phyloP scores from a whole-genome alignment of 37 sponge, comb jelly and placozoan genomes.

The Halisarca cf. caerulea region DNA sequence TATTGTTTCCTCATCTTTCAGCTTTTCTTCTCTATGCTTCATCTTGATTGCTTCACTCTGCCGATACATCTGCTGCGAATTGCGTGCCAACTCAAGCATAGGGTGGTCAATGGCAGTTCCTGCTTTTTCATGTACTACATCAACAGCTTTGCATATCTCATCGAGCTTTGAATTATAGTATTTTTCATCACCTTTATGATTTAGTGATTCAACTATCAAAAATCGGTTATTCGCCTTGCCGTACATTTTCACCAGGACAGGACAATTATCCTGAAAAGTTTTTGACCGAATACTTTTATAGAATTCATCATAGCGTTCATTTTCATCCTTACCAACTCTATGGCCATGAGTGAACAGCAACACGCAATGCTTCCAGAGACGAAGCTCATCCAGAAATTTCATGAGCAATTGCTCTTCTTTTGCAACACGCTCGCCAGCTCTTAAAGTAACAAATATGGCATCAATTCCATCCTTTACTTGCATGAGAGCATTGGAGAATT shows the following conservation, averaged over 20 bases:
- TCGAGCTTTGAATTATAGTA: not conserved
- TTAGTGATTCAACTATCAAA: conserved; percentile 9
- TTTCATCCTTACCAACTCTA: not conserved
- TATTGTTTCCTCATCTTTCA: too few relatives aligned
- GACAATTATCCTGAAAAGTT: not conserved
- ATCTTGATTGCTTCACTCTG: too few relatives aligned
- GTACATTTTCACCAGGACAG: not conserved
- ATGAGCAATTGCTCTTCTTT: not conserved
- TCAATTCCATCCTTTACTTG: not conserved
- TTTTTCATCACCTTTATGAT: not conserved
- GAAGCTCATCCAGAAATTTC: not conserved
- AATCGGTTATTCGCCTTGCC: not conserved
- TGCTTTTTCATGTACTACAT: too few relatives aligned
- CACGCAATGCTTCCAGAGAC: conserved; percentile 6
- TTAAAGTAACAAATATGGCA: conserved; percentile 1
- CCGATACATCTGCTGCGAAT: too few relatives aligned
- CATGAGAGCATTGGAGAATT: not conserved
- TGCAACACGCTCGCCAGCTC: not conserved
- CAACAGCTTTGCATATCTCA: conserved; percentile 4
- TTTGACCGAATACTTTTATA: not conserved
- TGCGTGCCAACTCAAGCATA: too few relatives aligned
- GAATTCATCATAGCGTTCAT: not conserved
- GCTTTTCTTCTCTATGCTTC: too few relatives aligned
- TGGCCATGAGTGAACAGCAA: conserved; percentile 20
- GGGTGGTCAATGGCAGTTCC: too few relatives aligned